Evolutionary conservation across 2,797 vertebrate genomes (phyloP).

Genomic region (Dicrostonyx torquatus): DNA sequence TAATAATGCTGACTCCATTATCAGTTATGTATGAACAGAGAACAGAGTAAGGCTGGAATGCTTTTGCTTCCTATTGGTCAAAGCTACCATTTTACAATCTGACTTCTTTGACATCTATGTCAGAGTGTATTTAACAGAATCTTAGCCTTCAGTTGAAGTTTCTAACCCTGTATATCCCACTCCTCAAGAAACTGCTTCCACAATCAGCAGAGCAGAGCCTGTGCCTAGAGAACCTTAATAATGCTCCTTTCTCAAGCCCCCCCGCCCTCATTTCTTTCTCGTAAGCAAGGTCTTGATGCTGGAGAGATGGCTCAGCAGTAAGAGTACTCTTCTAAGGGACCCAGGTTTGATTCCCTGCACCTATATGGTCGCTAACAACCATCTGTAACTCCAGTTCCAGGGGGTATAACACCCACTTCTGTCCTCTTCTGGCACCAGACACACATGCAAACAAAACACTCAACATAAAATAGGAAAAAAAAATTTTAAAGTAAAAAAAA

Average conservation of each 20-base stretch:
- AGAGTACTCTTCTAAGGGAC: neutral
- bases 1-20: neutral
- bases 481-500: neutral
- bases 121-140: constrained; percentile 1
- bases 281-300: neutral
- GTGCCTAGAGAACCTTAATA: neutral
- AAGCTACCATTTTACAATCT: constrained; percentile 34
- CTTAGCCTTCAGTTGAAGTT: neutral
- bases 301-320: neutral
- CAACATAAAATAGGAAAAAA: neutral
- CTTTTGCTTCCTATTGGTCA: neutral
- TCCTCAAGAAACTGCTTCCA: neutral
- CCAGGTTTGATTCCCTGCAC: neutral
- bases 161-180: neutral
- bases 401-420: neutral
- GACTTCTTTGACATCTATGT: constrained; percentile 30
- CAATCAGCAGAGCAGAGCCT: neutral
- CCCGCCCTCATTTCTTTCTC: neutral
- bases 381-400: neutral
- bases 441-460: neutral
- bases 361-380: neutral
- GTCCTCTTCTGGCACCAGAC: neutral
- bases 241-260: constrained; percentile 18
- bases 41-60: neutral
- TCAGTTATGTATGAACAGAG: neutral